Base-by-base conservation (phyloP, 1,140 invertebrate genomes). In the Scaptomyza graminum region DNA sequence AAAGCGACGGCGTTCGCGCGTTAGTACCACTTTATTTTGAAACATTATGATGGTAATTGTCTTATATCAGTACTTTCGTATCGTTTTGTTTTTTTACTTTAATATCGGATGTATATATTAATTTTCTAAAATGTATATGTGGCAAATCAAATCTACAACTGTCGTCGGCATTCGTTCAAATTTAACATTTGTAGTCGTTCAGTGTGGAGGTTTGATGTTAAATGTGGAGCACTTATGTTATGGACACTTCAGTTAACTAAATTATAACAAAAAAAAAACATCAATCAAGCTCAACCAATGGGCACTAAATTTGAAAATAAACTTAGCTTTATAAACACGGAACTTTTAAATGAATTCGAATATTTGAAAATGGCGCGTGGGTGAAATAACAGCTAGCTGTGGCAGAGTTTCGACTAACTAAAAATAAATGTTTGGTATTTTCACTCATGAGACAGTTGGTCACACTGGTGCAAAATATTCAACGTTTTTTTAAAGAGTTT, bases 1-100 rank as follows among this genome's bases (percentile, higher is more conserved):
- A 91, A 96, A 96, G 73, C 95, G 93, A 52, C 93, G 93, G 65
- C 96, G 93, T 52, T 94, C 94, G 79, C 94, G 96, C 12, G 94
- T 69, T 13, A 77, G 52, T 2, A 72, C 46, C 46, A 73, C 84
- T 25, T 89, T 85, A 61, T 89, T 89, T 9, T 71, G 64, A 55
- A 77, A 69, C 84, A 85, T 85, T n/a, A 12, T 61, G 7, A 37
- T 16, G 5, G 22, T 28, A 3, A 16, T 46, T 11, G 18, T 15
- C 13, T 9, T 16, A 31, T 16, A 41, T 41, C 5, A n/a, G 12
- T 41, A 41, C n/a, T n/a, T 37, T 9, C 2, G 34, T 37, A 3
- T 37, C 34, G 8, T 37, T 37, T 41, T 8, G 12, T n/a, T n/a
- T 3, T 12, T 12, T n/a, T n/a, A n/a, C 37, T 12, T 41, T 41